Evolutionary conservation across 2,888 invertebrate species (phyloP), one percentile per base, ranked within the genome.

Genomic region (Augochlorella aurata): DNA sequence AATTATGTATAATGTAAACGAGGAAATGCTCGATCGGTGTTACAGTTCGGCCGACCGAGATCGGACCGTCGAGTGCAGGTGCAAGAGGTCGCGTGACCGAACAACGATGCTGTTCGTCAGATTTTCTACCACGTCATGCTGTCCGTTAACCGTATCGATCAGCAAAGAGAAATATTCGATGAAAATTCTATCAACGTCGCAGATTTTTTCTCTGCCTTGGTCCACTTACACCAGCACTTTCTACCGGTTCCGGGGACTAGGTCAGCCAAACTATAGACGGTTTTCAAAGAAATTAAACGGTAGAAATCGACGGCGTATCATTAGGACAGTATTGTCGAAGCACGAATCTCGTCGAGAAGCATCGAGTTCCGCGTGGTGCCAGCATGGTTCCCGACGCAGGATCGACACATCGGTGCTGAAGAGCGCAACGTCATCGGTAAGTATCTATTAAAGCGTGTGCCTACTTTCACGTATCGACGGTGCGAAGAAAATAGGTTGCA

Each of bases 311-410:
- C 45, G 58, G n/a, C 45, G n/a, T 68, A 70, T 69, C 70, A 58
- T 69, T 50, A 38, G 50, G 69, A 79, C 24, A 73, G 79, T 88
- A 88, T 85, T 85, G 87, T 88, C 88, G 74, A 79, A 82, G 85
- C 79, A 82, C 87, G 81, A 80, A 66, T 68, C 58, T 81, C 67
- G 38, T 49, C 69, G 67, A 74, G 71, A 54, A 70, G 65, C 68
- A 67, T 74, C 58, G 63, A 72, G 47, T 68, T 68, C 61, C 44
- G 47, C 10, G 38, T 73, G 66, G 58, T 73, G 24, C 69, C 14
- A 18, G 79, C 50, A 74, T 75, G 67, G 45, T 66, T 67, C 50
- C 54, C 45, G 52, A 61, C 5, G 21, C 50, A 44, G 61, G 54
- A 38, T 54, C 21, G 12, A 58, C 24, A 49, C 49, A 24, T 66